Base-by-base conservation (phyloP, 2,888 invertebrate species). In the Laspeyria flexula region DNA sequence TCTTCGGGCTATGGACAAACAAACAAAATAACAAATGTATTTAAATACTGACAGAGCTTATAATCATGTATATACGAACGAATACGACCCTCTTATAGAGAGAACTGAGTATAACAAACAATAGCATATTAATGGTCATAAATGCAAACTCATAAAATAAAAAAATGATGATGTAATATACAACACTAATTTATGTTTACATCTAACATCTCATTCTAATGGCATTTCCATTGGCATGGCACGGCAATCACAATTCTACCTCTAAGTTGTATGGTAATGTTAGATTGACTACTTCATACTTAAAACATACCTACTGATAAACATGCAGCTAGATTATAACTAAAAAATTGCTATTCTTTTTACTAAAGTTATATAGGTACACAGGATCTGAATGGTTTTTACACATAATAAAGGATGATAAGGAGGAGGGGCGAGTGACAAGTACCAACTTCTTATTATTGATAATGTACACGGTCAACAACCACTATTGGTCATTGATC, bases 1-100 rank as follows among this genome's bases (percentile, higher is more conserved):
- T 92, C 92, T 71, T 92, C 92, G 37, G 91, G 91, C 92, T 91
- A 82, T 45, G 64, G 73, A 82, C 83, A 88, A 88, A 48, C 5
- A 45, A 67, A 48, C 49, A 10, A 42, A 23, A 34, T 38, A 31
- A 25, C 7, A 25, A 25, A 25, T 25, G 7, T 25, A 25, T 6
- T 6, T 3, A 18, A 18, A 18, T 18, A 18, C 18, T 18, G 5
- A 3, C 2, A 18, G 3, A 2, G 5, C 18, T 18, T 18, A 18
- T 3, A 18, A 18, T 18, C 2, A 18, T 3, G 2, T 18, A 18
- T 18, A 15, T 30, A 45, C 35, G 18, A 9, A 18, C 6, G 9
- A 31, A 13, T 6, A 13, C 7, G 6, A 12, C 7, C 6, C 13
- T 13, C 10, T 7, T 34, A 2, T 25, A 34, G 11, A 42, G 15